Evolutionary conservation across 2,797 vertebrate genomes (phyloP), one percentile per base, ranked within the genome.

Genomic region (Channallabes apus): DNA sequence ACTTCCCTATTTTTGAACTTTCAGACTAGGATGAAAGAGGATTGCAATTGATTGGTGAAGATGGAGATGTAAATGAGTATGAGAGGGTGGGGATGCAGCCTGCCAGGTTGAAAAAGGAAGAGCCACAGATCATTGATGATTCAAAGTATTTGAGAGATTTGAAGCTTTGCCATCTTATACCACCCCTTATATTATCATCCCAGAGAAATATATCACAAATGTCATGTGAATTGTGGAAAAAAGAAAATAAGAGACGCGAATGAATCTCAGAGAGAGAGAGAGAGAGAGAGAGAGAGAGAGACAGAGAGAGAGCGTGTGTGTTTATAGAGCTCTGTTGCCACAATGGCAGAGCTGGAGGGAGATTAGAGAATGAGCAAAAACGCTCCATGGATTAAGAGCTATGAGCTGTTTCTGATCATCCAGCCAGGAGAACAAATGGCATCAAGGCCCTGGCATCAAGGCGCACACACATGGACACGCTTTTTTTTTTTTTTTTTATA

Each of bases 341-440:
- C 35, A 58, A n/a, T 54, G 56, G 83, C 79, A 82, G 51, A 51
- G 62, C 89, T 64, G 72, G 88, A 91, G 91, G 90, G 85, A 91
- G 86, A 85, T 80, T 82, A 84, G 87, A 88, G 86, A 67, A 87
- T 87, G 88, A 91, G 91, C 89, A 90, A 89, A 90, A 91, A 88
- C 87, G 86, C 89, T 72, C 68, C 72, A 29, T n/a, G 84, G 79
- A 46, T 41, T 58, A 58, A 85, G 77, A 86, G 78, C 89, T 90
- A 89, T 90, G 84, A 89, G 77, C 87, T 89, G 82, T 90, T 92
- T 92, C 91, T 93, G 93, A 93, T 93, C 91, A 91, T 90, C 69
- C 85, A 90, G 89, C 88, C 90, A 91, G 90, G 90, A 91, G 69
- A 88, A 85, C 72, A 61, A 88, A 68, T 64, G 79, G 46, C 90